Conservation (phyloP, 2,888 invertebrate genomes). For the Lacanobia wlatinum region DNA sequence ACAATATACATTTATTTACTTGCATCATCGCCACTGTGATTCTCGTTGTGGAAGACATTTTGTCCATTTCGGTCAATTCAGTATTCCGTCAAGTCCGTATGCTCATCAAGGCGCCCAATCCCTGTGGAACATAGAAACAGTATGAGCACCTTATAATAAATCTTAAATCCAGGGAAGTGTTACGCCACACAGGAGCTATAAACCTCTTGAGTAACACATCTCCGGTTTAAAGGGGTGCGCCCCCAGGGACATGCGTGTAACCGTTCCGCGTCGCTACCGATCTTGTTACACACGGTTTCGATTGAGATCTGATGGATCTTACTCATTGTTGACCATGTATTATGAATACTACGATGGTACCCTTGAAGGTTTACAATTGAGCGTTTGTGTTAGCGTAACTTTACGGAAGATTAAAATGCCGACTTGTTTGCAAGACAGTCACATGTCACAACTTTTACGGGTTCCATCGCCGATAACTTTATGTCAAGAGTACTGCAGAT, state of each 20-base stretch:
- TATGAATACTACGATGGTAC: slow-evolving; percentile 6
- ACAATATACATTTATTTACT: slow-evolving; percentile 7
- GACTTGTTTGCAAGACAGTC: slow-evolving; percentile 18
- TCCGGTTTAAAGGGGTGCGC: background rate
- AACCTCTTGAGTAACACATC: background rate
- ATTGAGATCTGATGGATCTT: background rate
- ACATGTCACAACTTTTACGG: slow-evolving; percentile 15
- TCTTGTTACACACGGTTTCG: background rate
- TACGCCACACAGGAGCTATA: slow-evolving; percentile 2
- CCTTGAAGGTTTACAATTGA: slow-evolving; percentile 23
- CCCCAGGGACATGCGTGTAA: background rate
- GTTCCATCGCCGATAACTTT: slow-evolving; percentile 16
- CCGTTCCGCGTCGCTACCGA: slow-evolving; percentile 3
- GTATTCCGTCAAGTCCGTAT: slow-evolving; percentile 16
- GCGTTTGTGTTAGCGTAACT: slow-evolving; percentile 39
- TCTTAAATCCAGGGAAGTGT: slow-evolving; percentile 21
- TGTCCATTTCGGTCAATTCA: slow-evolving; percentile 29
- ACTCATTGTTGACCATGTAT: slow-evolving; percentile 3
- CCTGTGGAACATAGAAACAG: slow-evolving; percentile 66
- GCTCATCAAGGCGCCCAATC: slow-evolving; percentile 69
- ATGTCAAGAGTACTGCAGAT: slow-evolving; percentile 7
- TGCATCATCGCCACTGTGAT: slow-evolving; percentile 8
- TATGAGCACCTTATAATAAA: slow-evolving; percentile 40
- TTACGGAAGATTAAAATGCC: slow-evolving; percentile 29
- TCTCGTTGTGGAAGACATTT: slow-evolving; percentile 18